These are phyloP conservation scores for Manduca sexta DNA, from an alignment of 1,140 invertebrate genomes.

Conservation along the genomic window DNA sequence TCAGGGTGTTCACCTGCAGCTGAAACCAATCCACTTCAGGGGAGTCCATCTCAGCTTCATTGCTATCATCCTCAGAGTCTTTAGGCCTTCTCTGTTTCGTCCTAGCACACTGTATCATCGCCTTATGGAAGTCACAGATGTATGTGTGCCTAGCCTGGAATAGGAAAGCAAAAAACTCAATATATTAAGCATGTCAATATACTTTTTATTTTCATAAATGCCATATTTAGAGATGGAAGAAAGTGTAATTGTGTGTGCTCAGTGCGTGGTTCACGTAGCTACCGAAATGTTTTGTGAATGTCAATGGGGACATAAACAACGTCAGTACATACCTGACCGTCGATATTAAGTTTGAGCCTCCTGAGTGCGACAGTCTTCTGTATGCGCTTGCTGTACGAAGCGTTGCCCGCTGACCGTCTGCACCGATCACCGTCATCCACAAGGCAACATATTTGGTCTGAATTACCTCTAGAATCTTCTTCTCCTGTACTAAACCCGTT, in stretches of 20 bases:
- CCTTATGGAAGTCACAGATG: conserved; percentile 97
- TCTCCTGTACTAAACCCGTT: conserved; percentile 94
- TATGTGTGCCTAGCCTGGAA: conserved; percentile 93
- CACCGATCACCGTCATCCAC: conserved; percentile 93
- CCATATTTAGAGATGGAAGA: no score
- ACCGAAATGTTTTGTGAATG: conserved; percentile 7
- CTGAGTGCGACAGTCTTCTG: conserved; percentile 96
- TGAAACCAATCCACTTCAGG: conserved; percentile 95
- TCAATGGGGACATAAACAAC: neutral
- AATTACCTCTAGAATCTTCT: conserved; percentile 87
- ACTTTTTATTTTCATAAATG: no score
- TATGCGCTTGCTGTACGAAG: conserved; percentile 96
- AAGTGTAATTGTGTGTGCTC: no score
- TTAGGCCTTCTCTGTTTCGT: conserved; percentile 88
- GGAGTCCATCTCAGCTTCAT: conserved; percentile 89
- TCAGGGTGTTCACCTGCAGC: conserved; percentile 92
- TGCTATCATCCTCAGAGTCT: conserved; percentile 94
- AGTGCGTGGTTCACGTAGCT: neutral
- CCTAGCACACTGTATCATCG: conserved; percentile 93
- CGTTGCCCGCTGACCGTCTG: conserved; percentile 91
- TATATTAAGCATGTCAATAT: no score
- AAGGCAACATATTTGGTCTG: conserved; percentile 94
- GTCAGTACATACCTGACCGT: conserved; percentile 78
- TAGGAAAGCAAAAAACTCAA: no score
- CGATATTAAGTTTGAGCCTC: conserved; percentile 90